Conservation (phyloP, 2,797 vertebrate genomes). For the Bradypodion pumilum region DNA sequence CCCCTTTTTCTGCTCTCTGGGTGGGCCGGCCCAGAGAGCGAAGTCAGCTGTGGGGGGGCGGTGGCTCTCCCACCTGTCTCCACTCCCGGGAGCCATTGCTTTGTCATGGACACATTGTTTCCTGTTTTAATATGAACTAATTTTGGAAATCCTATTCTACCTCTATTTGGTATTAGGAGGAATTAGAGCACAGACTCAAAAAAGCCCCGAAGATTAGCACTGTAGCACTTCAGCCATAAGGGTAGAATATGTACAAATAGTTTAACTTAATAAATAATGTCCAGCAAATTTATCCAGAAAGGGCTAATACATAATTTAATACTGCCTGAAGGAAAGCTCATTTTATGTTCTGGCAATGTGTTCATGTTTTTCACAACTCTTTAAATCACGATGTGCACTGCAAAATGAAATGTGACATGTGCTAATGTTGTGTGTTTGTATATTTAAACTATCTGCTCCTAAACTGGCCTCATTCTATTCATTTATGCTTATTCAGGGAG, state of each 20-base stretch:
- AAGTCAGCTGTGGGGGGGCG: too few species aligned
- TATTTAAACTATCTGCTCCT: background rate
- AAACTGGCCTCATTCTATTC: background rate
- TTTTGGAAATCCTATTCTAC: too few species aligned
- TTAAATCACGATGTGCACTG: constrained; percentile 35
- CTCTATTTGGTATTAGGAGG: background rate
- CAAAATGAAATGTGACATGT: constrained; percentile 39
- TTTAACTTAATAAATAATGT: constrained; percentile 27
- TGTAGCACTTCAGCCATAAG: constrained; percentile 9
- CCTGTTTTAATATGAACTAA: too few species aligned
- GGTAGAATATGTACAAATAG: constrained; percentile 30
- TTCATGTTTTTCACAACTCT: constrained; percentile 40
- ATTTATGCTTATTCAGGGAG: background rate
- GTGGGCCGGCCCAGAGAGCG: too few species aligned
- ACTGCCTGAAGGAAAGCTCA: constrained; percentile 33
- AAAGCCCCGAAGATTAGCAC: background rate
- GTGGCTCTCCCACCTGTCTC: too few species aligned
- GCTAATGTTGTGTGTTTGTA: background rate
- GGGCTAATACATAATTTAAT: constrained; percentile 53
- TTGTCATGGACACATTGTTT: too few species aligned
- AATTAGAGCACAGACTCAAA: background rate
- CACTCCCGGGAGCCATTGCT: too few species aligned
- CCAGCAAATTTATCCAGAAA: constrained; percentile 36
- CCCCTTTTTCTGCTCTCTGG: too few species aligned
- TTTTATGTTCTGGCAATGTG: constrained; percentile 28